Percentiles rank a stretch among this genome's conserved stretches.
phyloP scores from a whole-genome alignment of 2,797 vertebrate genomes.

The Lepilemur ruficaudatus region DNA sequence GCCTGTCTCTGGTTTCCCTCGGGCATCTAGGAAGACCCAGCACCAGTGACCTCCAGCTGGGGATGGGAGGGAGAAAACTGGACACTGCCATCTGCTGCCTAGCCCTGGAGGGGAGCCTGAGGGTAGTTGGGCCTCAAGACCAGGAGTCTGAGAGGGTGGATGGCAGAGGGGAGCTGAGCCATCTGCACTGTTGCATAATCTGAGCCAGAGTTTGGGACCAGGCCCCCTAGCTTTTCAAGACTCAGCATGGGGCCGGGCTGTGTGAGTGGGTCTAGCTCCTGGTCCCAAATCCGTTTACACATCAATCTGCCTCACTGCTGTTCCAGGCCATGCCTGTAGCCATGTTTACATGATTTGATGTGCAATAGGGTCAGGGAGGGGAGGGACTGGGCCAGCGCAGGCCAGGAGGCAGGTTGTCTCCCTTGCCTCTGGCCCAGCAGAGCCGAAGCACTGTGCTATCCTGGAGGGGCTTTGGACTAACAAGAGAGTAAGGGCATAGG shows the following conservation, averaged over 20 bases:
- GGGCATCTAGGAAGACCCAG: slow-evolving; percentile 84
- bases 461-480: slow-evolving; percentile 44
- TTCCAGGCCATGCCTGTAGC: slow-evolving; percentile 43
- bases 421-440: slow-evolving; percentile 45
- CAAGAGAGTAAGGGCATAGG: background rate
- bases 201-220: slow-evolving; percentile 78
- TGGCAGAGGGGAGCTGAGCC: slow-evolving; percentile 58
- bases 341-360: slow-evolving; percentile 80
- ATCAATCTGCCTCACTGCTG: slow-evolving; percentile 76
- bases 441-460: slow-evolving; percentile 65
- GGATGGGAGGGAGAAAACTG: slow-evolving; percentile 43
- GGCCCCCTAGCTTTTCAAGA: slow-evolving; percentile 42
- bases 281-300: slow-evolving; percentile 65
- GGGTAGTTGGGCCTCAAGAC: slow-evolving; percentile 39
- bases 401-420: slow-evolving; percentile 24
- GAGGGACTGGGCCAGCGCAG: background rate
- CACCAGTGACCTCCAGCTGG: slow-evolving; percentile 76
- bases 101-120: slow-evolving; percentile 33
- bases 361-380: slow-evolving; percentile 74
- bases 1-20: slow-evolving; percentile 87
- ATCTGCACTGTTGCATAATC: slow-evolving; percentile 73
- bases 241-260: slow-evolving; percentile 13
- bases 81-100: slow-evolving; percentile 61
- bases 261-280: slow-evolving; percentile 20
- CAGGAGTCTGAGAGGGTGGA: slow-evolving; percentile 52